Percentiles rank a stretch among this genome's conserved stretches.
Conservation (phyloP, 2,797 vertebrate genomes). For the Arctocebus calabarensis region DNA sequence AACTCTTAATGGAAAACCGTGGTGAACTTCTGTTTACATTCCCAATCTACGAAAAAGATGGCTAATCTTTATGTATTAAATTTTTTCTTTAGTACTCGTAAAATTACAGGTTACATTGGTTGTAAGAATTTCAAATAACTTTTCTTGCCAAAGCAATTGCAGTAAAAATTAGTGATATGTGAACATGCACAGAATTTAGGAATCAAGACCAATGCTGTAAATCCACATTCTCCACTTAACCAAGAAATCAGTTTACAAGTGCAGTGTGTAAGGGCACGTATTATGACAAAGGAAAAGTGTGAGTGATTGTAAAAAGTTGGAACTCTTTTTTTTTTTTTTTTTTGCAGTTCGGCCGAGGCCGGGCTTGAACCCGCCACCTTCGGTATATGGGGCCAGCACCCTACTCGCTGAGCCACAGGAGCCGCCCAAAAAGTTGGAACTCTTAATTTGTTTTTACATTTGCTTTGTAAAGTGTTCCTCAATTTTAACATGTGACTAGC, state of each 20-base stretch:
- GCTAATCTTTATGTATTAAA: conserved; percentile 60
- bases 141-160: background rate
- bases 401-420: no score
- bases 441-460: conserved; percentile 24
- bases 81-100: conserved; percentile 54
- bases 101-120: background rate
- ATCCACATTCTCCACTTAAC: background rate
- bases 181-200: background rate
- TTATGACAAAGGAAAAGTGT: background rate
- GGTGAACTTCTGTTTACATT: conserved; percentile 73
- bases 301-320: conserved; percentile 5
- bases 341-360: no score
- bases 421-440: conserved; percentile 34
- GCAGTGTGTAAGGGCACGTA: background rate
- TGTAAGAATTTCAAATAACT: conserved; percentile 35
- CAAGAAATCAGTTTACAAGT: background rate
- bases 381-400: no score
- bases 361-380: no score
- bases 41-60: conserved; percentile 43
- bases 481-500: background rate
- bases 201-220: conserved; percentile 16
- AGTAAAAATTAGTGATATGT: background rate
- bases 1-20: conserved; percentile 65
- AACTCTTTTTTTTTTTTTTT: no score
- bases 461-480: conserved; percentile 22